Percentiles rank a stretch among this genome's conserved stretches.
Conservation (phyloP, 2,888 invertebrate genomes). For the Eubasilissa splendida region DNA sequence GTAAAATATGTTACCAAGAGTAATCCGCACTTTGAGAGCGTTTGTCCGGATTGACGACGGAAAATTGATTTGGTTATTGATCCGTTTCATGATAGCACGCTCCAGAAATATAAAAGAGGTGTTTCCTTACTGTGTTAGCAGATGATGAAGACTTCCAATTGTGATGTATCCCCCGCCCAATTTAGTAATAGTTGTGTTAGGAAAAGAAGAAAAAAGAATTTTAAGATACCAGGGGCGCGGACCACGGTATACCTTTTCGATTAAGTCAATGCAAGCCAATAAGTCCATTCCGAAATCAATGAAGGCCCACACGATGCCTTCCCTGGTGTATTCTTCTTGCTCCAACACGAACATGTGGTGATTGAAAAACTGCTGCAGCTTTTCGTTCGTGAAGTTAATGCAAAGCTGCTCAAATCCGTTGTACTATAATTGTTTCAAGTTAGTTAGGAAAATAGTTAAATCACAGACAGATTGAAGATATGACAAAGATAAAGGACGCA, state of each 20-base stretch:
- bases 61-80: too few species aligned
- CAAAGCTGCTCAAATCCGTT: conserved; percentile 98
- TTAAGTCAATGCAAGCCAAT: conserved; percentile 96
- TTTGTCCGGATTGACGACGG: too few species aligned
- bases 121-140: conserved; percentile 14
- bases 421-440: conserved; percentile 76
- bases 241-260: conserved; percentile 88
- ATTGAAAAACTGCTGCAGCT: conserved; percentile 98
- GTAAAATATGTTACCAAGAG: too few species aligned
- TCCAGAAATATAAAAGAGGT: too few species aligned
- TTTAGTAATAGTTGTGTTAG: not conserved
- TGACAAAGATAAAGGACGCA: too few species aligned
- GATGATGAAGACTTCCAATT: conserved; percentile 10
- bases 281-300: conserved; percentile 99
- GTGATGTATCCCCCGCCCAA: not conserved
- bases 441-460: conserved; percentile 13
- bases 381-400: conserved; percentile 98
- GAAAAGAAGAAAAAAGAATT: not conserved
- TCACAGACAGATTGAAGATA: not conserved
- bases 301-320: conserved; percentile 96
- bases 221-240: not conserved
- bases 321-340: conserved; percentile 96
- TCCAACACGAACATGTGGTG: conserved; percentile 98
- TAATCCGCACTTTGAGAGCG: too few species aligned
- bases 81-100: too few species aligned